A percentile compares a stretch with the other conserved stretches of the same genome.
These are phyloP conservation scores for Didymodactylos carnosus DNA, from an alignment of 2,888 invertebrate genomes.

Conservation along the genomic window DNA sequence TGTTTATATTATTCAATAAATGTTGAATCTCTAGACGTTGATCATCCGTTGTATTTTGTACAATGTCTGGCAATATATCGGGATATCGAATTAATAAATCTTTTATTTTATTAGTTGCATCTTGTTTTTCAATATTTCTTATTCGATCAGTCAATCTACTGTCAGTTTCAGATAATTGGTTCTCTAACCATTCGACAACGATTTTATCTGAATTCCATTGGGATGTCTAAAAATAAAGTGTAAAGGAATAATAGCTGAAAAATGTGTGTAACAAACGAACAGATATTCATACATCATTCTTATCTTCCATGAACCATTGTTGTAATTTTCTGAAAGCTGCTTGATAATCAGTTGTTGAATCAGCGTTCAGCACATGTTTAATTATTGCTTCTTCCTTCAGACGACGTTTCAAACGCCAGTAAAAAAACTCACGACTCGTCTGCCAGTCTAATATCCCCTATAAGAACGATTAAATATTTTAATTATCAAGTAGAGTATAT, in stretches of 20 bases:
- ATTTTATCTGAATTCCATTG: background rate
- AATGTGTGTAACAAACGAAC: background rate
- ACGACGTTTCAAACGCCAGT: slow-evolving; percentile 67
- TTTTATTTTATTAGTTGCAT: background rate
- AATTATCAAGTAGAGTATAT: too few relatives aligned
- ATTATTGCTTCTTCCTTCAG: slow-evolving; percentile 48
- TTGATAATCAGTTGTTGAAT: background rate
- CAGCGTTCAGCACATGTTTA: background rate
- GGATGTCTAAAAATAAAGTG: background rate
- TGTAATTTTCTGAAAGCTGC: background rate
- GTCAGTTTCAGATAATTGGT: background rate
- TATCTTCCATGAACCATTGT: background rate
- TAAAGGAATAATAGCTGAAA: background rate
- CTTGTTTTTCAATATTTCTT: background rate
- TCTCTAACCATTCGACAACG: background rate
- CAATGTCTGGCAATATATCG: background rate
- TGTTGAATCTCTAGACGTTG: too few relatives aligned
- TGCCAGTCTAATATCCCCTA: slow-evolving; percentile 75
- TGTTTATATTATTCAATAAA: too few relatives aligned
- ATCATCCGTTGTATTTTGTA: background rate
- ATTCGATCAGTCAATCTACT: background rate
- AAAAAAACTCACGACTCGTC: slow-evolving; percentile 54
- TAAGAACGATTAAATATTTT: too few relatives aligned
- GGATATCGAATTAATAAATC: background rate
- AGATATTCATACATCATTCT: background rate